Evolutionary conservation across 2,797 vertebrate genomes (phyloP), one percentile per base, ranked within the genome.

Genomic region (Rhabdomys pumilio): DNA sequence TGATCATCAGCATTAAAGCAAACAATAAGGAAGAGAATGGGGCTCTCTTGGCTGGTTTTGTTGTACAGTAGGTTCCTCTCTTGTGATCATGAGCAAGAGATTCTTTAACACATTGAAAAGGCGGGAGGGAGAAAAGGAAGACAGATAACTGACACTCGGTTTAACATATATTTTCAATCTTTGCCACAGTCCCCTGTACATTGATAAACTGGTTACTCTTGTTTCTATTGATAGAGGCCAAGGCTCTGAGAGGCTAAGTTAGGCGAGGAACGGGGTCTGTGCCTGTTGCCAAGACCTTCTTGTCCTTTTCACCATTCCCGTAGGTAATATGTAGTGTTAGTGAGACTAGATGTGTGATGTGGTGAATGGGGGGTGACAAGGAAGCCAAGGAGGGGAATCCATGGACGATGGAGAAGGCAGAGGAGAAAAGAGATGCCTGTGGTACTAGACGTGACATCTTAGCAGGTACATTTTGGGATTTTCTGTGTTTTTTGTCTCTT

Each of bases 1-100:
- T 87, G 69, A 53, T 83, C 3, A 11, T n/a, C 73, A 87, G 53
- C 65, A 44, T 26, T 90, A 65, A 95, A 95, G 44, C 29, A 61
- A 94, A 91, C 34, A 59, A 10, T 31, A 80, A 73, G 69, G 77
- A 65, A 77, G 73, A 34, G 47, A 87, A 6, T 24, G 47, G 76
- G 57, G 10, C 38, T 59, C 53, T 83, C 20, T 38, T 82, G 8
- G 55, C 53, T 31, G 8, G 69, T 65, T 76, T 65, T 63, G 29
- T 85, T 73, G 5, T 80, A 22, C 4, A 20, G 7, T 55, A 79
- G 65, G 9, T 69, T 12, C 19, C 20, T 22, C 8, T 83, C 44
- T 34, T 6, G 2, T 89, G 65, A 69, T 31, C 38, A 47, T 63
- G 50, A 53, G 47, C 22, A 69, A 41, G 59, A 47, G 41, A 9